Evolutionary conservation across 92 coral and sea anemone species (phyloP).

Genomic region (Paramuricea clavata): DNA sequence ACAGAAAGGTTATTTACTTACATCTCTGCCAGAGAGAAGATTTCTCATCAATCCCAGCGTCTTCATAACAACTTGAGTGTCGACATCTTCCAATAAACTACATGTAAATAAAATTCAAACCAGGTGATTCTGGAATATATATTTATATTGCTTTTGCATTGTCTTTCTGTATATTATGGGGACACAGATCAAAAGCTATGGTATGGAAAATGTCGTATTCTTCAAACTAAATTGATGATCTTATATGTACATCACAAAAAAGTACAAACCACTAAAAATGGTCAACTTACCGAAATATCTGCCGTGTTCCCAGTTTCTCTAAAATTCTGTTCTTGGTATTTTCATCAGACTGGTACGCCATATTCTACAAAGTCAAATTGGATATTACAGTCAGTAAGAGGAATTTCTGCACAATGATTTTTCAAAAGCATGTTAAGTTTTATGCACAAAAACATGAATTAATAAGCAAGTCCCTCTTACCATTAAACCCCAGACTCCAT

Average conservation of each 20-base stretch:
- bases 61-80: constrained; percentile 93
- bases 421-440: not conserved
- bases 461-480: constrained; percentile 49
- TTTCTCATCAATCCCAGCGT: constrained; percentile 94
- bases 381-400: not conserved
- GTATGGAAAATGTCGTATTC: no score
- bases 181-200: no score
- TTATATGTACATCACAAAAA: not conserved
- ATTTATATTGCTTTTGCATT: no score
- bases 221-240: not conserved
- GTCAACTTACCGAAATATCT: constrained; percentile 79
- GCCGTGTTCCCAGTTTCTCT: constrained; percentile 91
- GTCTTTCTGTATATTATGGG: no score
- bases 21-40: constrained; percentile 96
- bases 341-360: constrained; percentile 98
- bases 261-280: not conserved
- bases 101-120: not conserved
- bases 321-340: constrained; percentile 86
- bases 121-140: no score
- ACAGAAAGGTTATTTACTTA: constrained; percentile 33
- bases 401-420: not conserved
- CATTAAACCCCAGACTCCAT: constrained; percentile 99
- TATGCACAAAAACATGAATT: not conserved
- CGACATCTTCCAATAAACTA: constrained; percentile 93
- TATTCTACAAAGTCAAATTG: constrained; percentile 68